Evolutionary conservation across 2,797 vertebrate genomes (phyloP), one percentile per base, ranked within the genome.

Genomic region (Holocentrus rufus): DNA sequence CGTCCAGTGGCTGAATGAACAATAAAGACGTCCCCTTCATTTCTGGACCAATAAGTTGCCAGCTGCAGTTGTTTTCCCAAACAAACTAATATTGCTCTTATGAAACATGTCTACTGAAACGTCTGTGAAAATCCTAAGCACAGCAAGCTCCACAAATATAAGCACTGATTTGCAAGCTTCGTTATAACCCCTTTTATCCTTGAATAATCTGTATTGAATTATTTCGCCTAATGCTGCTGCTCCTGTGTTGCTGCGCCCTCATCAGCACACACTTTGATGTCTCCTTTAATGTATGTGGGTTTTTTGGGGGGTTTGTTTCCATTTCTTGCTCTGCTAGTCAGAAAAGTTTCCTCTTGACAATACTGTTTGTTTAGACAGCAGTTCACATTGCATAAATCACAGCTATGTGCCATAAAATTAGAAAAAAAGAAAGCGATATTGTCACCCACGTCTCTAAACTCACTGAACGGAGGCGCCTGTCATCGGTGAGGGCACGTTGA

Each of bases 211-310:
- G 79, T 90, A 91, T 86, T 23, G 39, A 70, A 83, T 87, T 85
- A 81, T 80, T 87, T 67, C 62, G 70, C 72, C 77, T 88, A 67
- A 85, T 79, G 85, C 76, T 56, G 69, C 79, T 44, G 74, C 81
- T 81, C 81, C 82, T 77, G 75, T 68, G 81, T 79, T 61, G 80
- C 82, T 73, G 84, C 84, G 50, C 60, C 65, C 84, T 76, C 67
- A 84, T 87, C 86, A 84, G 67, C 74, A 49, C 23, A 78, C 82
- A 89, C 90, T 92, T 93, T 93, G 90, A 93, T 90, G 89, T 92
- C 82, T 85, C 78, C 69, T 82, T 78, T 83, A 85, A 79, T 88
- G 77, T 72, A 68, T 31, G 22, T 75, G 49, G 23, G 23, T 14
- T 70, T n/a, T 20, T 85, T 52, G 20, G 73, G 46, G 55, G 47